Percentiles rank a stretch among this genome's conserved stretches.
These are phyloP conservation scores for Halcyon badia DNA, from an alignment of 2,797 vertebrate genomes.

Conservation along the genomic window DNA sequence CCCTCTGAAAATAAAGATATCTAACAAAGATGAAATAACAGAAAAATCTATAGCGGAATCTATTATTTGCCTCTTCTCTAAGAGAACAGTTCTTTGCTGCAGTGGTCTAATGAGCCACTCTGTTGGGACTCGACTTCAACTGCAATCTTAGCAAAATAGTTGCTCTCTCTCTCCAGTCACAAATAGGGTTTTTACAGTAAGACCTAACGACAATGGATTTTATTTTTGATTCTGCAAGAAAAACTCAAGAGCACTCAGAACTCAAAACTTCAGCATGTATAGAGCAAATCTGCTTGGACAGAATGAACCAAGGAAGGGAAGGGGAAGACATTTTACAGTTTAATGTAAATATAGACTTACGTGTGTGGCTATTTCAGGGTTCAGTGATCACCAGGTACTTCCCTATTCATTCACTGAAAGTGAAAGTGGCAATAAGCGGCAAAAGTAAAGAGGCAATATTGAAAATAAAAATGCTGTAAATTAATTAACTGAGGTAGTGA, in stretches of 20 bases:
- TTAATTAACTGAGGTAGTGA: neutral
- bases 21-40: constrained; percentile 5
- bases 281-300: neutral
- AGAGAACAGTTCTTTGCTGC: constrained; percentile 17
- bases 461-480: neutral
- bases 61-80: constrained; percentile 15
- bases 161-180: neutral
- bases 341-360: rapidly evolving
- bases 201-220: neutral
- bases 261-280: neutral
- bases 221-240: neutral
- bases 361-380: rapidly evolving
- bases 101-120: neutral
- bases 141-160: neutral
- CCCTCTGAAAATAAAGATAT: constrained; percentile 35
- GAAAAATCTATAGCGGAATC: constrained; percentile 35
- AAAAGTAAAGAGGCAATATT: neutral
- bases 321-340: neutral
- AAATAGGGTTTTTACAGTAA: neutral
- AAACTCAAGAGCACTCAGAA: neutral
- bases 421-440: no score
- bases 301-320: neutral
- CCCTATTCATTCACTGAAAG: neutral
- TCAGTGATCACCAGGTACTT: neutral
- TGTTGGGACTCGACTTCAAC: neutral